These are phyloP conservation scores for Dicycla oo DNA, from an alignment of 2,888 invertebrate species.

Conservation along the genomic window DNA sequence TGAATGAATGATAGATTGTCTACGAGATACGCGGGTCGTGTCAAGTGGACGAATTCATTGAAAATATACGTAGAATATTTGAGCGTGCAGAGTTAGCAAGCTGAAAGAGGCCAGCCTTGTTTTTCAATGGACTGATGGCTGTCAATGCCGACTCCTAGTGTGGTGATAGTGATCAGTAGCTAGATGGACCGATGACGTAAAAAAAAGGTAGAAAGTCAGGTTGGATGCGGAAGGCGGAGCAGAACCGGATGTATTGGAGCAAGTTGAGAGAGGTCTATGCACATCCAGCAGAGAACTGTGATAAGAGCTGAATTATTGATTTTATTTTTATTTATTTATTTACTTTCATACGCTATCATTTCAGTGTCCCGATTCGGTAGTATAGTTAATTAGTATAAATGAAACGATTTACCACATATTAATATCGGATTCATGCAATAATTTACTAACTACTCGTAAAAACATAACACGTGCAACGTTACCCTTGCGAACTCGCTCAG, in stretches of 20 bases:
- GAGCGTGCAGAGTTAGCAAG: neutral
- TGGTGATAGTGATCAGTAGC: neutral
- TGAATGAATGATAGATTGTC: constrained; percentile 50
- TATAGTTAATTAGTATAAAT: too few relatives aligned
- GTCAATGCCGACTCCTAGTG: neutral
- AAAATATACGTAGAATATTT: neutral
- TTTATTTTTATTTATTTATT: too few relatives aligned
- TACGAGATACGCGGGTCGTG: constrained; percentile 31
- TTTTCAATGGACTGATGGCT: neutral
- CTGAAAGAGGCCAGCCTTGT: neutral
- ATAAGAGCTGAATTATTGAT: neutral
- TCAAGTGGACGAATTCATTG: constrained; percentile 4
- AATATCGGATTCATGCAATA: too few relatives aligned
- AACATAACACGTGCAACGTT: too few relatives aligned
- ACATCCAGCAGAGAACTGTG: neutral
- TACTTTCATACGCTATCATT: too few relatives aligned
- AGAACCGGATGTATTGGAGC: neutral
- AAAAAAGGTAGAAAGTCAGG: neutral
- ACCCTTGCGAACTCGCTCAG: too few relatives aligned
- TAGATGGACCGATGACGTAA: neutral
- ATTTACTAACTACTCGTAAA: too few relatives aligned
- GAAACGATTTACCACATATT: too few relatives aligned
- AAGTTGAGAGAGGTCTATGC: neutral
- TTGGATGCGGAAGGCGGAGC: neutral
- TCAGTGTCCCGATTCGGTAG: too few relatives aligned